Evolutionary conservation across 1,140 invertebrate genomes (phyloP), one percentile per base, ranked within the genome.

Genomic region (Protaetia brevitarsis): DNA sequence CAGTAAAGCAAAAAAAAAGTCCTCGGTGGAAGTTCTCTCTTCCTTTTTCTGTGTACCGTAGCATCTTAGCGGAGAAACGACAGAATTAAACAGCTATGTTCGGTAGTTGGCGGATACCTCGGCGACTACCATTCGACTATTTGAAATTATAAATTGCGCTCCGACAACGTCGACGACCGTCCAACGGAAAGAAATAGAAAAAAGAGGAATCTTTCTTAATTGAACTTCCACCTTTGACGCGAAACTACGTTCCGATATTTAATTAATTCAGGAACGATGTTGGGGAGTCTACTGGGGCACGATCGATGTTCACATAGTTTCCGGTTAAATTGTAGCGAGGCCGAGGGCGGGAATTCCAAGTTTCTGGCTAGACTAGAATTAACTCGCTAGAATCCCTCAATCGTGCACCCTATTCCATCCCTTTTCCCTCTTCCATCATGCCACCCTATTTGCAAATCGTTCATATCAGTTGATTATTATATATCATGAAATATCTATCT

Each of bases 241-340:
- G 34, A 37, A 19, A 45, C 41, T 45, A 45, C 41, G n/a, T 45
- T 45, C 23, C 41, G 16, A 45, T 45, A 45, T 45, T 45, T 45
- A 45, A 45, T 45, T 45, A 45, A 45, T 45, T 21, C 41, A 19
- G 41, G 41, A 45, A 45, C 41, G 41, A 45, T 45, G 41, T 45
- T 45, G 16, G 2, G 16, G 41, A 45, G 16, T 45, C 41, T 45
- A 7, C 10, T 45, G 41, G 41, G 8, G 13, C 41, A 5, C 41
- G 41, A 45, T 45, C 41, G 41, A 45, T 45, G 41, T 45, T 45
- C n/a, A 21, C 11, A 45, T 45, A 45, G 41, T 45, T 45, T 45
- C 41, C 41, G 41, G n/a, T 45, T 45, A 16, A 19, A 45, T 21
- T 45, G 41, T 16, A 19, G 41, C 41, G 41, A 19, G 41, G 8